These are phyloP conservation scores for Brachionus calyciflorus DNA, from an alignment of 1,140 invertebrate species.

Conservation along the genomic window DNA sequence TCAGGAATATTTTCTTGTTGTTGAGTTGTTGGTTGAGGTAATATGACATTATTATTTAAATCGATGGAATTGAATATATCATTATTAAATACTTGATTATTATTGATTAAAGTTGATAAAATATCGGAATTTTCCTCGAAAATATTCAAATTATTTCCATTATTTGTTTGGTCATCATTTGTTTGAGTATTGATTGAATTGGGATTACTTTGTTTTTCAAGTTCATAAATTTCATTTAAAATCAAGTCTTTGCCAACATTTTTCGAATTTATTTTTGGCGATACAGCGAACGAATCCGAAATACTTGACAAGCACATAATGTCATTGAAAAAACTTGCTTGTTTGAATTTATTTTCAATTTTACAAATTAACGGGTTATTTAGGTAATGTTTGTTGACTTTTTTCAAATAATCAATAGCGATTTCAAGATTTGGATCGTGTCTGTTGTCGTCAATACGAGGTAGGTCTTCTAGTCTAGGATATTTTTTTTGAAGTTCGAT, in stretches of 20 bases:
- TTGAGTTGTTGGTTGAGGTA: not conserved
- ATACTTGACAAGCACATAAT: not conserved
- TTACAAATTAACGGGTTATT: not conserved
- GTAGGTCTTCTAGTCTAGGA: not conserved
- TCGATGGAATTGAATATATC: not conserved
- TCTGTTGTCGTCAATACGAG: not conserved
- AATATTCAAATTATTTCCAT: not conserved
- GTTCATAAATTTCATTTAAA: not conserved
- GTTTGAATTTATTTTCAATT: constrained; percentile 7
- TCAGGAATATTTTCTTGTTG: too few species aligned
- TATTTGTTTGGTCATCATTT: not conserved
- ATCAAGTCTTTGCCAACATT: not conserved
- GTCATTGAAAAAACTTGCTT: not conserved
- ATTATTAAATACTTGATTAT: not conserved
- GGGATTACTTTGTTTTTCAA: too few species aligned
- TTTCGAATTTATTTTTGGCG: not conserved
- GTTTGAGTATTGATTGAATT: not conserved
- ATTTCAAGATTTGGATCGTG: not conserved
- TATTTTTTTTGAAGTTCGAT: not conserved
- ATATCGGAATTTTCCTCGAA: constrained; percentile 2
- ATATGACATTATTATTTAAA: not conserved
- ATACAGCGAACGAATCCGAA: not conserved
- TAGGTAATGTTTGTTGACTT: not conserved
- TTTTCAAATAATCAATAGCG: not conserved
- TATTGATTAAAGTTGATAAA: not conserved